A percentile compares a stretch with the other conserved stretches of the same genome.
These are phyloP conservation scores for Acrocera orbiculus DNA, from an alignment of 2,888 invertebrate species.

Conservation along the genomic window DNA sequence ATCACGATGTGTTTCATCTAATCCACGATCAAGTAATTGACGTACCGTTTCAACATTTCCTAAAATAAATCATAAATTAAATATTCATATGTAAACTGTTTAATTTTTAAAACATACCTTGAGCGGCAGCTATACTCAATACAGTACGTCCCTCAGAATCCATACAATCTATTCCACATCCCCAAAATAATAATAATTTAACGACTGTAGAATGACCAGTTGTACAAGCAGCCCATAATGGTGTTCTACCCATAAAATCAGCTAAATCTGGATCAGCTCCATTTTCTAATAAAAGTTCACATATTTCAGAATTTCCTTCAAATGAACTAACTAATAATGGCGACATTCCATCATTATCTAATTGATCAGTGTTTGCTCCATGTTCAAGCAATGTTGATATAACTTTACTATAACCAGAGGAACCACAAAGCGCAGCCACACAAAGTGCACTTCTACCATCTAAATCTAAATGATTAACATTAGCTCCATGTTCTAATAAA, in stretches of 20 bases:
- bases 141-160: constrained; percentile 88
- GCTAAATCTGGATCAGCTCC: constrained; percentile 83
- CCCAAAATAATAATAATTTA: constrained; percentile 80
- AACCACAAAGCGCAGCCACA: constrained; percentile 73
- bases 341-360: constrained; percentile 75
- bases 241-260: constrained; percentile 65
- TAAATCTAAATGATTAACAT: constrained; percentile 69
- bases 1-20: constrained; percentile 76
- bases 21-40: constrained; percentile 69
- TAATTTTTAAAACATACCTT: constrained; percentile 35
- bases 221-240: constrained; percentile 82
- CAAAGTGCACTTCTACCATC: constrained; percentile 78
- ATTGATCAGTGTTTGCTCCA: constrained; percentile 64
- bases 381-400: constrained; percentile 59
- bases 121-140: constrained; percentile 66
- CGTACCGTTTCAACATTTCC: constrained; percentile 74
- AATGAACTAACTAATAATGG: constrained; percentile 78
- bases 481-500: constrained; percentile 62
- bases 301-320: constrained; percentile 82
- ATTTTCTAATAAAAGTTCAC: constrained; percentile 76
- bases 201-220: constrained; percentile 81
- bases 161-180: constrained; percentile 86
- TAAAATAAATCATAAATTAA: constrained; percentile 14
- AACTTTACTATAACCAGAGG: constrained; percentile 49
- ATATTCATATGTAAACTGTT: too few species aligned